phyloP scores from a whole-genome alignment of 35 echinoderm and acorn worm genomes.

The Ptychodera flava region DNA sequence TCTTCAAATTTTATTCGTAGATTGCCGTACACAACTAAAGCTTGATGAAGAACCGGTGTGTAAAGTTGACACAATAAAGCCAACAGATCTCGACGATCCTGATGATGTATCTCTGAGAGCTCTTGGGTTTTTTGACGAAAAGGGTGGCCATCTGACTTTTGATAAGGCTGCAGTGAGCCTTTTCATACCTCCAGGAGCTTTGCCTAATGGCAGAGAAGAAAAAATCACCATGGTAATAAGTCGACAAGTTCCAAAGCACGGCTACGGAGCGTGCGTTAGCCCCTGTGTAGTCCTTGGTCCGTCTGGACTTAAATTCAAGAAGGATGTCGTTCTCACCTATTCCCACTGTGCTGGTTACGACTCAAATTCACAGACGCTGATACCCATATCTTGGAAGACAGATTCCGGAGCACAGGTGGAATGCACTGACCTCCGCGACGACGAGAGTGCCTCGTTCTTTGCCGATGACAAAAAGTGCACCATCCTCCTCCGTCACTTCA shows the following conservation, averaged over 20 bases:
- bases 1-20: too few relatives aligned
- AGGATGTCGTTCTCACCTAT: neutral
- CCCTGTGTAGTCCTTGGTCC: neutral
- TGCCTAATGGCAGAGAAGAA: neutral
- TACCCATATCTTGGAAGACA: neutral
- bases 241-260: neutral
- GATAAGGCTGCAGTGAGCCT: neutral
- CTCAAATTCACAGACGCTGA: neutral
- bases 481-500: neutral
- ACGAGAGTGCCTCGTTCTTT: neutral
- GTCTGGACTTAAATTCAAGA: neutral
- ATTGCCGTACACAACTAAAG: too few relatives aligned
- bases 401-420: neutral
- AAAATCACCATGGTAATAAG: neutral
- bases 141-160: neutral
- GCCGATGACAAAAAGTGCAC: neutral
- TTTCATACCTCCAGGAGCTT: neutral
- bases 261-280: neutral
- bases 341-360: neutral
- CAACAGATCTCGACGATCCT: too few relatives aligned
- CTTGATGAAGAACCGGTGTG: too few relatives aligned
- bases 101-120: too few relatives aligned
- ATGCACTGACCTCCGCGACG: neutral
- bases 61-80: too few relatives aligned
- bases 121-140: neutral